Conservation (phyloP, 2,888 invertebrate species). For the Drosophila neoperkinsi region DNA sequence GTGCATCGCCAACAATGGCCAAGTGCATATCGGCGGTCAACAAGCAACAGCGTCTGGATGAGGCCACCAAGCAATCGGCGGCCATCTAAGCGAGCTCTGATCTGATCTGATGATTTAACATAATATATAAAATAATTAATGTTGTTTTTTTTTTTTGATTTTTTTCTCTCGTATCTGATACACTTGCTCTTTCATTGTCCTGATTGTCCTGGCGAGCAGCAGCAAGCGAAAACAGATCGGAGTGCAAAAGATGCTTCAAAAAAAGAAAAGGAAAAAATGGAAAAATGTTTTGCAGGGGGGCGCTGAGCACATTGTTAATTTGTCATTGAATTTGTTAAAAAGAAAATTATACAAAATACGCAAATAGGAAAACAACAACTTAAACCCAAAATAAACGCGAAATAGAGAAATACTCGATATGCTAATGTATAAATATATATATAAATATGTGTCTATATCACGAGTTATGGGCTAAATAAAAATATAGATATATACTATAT, state of each 20-base stretch:
- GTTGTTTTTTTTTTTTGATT: conserved; percentile 43
- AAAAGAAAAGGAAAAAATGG: not conserved
- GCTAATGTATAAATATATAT: not conserved
- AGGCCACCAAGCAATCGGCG: conserved; percentile 69
- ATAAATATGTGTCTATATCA: not conserved
- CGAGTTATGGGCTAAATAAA: conserved; percentile 1
- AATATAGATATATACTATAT: not conserved
- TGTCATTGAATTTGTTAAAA: conserved; percentile 68
- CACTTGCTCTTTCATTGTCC: conserved; percentile 45
- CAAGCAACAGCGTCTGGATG: conserved; percentile 86
- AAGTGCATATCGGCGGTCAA: conserved; percentile 97
- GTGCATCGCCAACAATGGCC: conserved; percentile 99
- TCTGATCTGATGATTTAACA: conserved; percentile 50
- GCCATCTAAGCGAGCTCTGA: conserved; percentile 54
- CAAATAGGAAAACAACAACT: conserved; percentile 50
- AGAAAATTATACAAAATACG: conserved; percentile 58
- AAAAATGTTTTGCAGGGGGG: conserved; percentile 3
- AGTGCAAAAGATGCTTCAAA: conserved; percentile 16
- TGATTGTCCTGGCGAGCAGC: not conserved
- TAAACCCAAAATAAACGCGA: conserved; percentile 66
- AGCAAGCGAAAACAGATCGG: conserved; percentile 16
- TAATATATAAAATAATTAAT: conserved; percentile 71
- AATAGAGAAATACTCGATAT: conserved; percentile 53
- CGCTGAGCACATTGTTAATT: conserved; percentile 45
- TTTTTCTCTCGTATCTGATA: conserved; percentile 30